Evolutionary conservation across 2,888 invertebrate genomes (phyloP), one percentile per base, ranked within the genome.

Genomic region (Drosophila demipolita): DNA sequence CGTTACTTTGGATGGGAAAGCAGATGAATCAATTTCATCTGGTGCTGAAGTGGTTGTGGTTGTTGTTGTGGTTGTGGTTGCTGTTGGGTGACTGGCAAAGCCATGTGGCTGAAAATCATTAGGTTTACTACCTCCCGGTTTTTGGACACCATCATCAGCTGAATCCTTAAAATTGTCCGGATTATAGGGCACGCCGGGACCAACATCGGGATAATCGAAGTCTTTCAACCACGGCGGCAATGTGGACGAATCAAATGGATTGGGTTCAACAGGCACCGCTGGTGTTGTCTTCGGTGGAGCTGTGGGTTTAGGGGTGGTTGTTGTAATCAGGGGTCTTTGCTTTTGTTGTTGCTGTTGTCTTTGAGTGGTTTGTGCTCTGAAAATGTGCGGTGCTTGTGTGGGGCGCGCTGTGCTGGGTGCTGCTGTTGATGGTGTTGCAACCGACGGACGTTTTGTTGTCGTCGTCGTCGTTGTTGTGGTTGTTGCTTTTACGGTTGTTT

Each of bases 151-250:
- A 0, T 40, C 55, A n/a, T 26, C 42, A 15, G 61, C 17, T 3
- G 40, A 20, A 26, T 74, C 71, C 66, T 61, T 75, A 57, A 80
- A 86, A 72, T 75, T 86, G 40, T 74, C 77, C 26, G 77, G 87
- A 32, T 87, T 78, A 50, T 88, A 92, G 15, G 93, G 91, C 2
- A 92, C 93, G n/a, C 91, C 92, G 11, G 92, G 91, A 23, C 90
- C 93, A 17, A 92, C 78, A 78, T 92, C 92, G 11, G 92, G 83
- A 80, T 92, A 92, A 62, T 92, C 92, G n/a, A 92, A 91, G 65
- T 89, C 91, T 8, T 72, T 75, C 55, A 93, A 66, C 92, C 92
- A 92, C 26, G 92, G 73, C 7, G 92, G 92, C 33, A 93, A 62
- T 0, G 92, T 92, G 15, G 91, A 82, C 29, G 91, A 90, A 48